phyloP scores from a whole-genome alignment of 2,888 invertebrate species.

The Iselma pallidipennis region DNA sequence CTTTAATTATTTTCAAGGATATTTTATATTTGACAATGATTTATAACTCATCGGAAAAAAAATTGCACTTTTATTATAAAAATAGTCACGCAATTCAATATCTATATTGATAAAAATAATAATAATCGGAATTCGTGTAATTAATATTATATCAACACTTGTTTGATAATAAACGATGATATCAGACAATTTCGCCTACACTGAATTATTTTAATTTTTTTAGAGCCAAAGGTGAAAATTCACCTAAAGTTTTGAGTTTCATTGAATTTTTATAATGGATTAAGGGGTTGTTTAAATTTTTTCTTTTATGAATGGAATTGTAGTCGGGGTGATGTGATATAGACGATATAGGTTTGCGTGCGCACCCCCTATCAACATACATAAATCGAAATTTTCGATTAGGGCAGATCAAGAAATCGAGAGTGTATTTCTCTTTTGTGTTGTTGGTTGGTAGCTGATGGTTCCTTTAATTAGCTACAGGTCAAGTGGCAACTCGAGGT shows the following conservation, averaged over 20 bases:
- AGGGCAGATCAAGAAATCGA: background rate
- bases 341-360: background rate
- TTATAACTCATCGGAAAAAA: background rate
- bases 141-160: background rate
- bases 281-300: too few species aligned
- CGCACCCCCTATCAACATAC: background rate
- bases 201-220: too few species aligned
- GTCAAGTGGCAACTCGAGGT: constrained; percentile 23
- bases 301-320: background rate
- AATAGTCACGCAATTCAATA: background rate
- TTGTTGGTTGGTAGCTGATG: constrained; percentile 2
- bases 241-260: too few species aligned
- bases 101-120: background rate
- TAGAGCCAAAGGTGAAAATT: too few species aligned
- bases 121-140: too few species aligned
- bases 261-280: too few species aligned
- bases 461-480: constrained; percentile 18
- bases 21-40: background rate
- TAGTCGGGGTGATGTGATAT: background rate
- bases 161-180: background rate
- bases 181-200: too few species aligned
- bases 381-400: background rate
- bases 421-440: background rate
- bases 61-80: background rate
- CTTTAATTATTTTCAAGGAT: background rate